phyloP scores from a whole-genome alignment of 2,113 vertebrate species.

The Ornithorhynchus anatinus region DNA sequence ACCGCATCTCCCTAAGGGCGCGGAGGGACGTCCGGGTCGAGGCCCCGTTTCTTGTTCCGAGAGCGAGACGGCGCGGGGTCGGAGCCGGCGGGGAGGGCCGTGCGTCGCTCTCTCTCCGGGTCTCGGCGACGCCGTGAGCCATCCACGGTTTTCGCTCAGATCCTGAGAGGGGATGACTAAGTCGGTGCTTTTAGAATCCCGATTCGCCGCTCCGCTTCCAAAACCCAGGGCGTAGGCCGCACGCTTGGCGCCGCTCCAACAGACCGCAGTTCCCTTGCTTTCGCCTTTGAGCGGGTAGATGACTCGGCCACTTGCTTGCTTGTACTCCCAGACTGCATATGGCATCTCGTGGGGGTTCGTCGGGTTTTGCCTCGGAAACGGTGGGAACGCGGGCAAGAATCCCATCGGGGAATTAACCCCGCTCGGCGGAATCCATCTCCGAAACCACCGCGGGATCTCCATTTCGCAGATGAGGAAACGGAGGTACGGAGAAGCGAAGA shows the following conservation, averaged over 20 bases:
- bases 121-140: too few species aligned
- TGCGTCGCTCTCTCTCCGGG: background rate
- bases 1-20: background rate
- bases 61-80: too few species aligned
- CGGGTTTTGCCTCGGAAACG: slow-evolving; percentile 49
- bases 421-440: background rate
- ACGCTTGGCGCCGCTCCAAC: slow-evolving; percentile 13
- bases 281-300: slow-evolving; percentile 41
- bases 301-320: slow-evolving; percentile 45
- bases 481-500: too few species aligned
- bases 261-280: slow-evolving; percentile 1
- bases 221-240: background rate
- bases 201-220: slow-evolving; percentile 25
- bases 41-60: background rate
- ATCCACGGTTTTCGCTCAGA: background rate
- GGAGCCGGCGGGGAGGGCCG: background rate
- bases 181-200: slow-evolving; percentile 7
- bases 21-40: background rate
- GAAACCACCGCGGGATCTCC: background rate
- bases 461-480: too few species aligned
- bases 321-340: slow-evolving; percentile 51
- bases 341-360: slow-evolving; percentile 29
- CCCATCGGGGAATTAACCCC: slow-evolving; percentile 47
- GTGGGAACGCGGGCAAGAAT: slow-evolving; percentile 30
- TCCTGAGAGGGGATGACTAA: slow-evolving; percentile 31